Percentiles rank a stretch among this genome's conserved stretches.
Evolutionary conservation across 2,113 vertebrate species (phyloP).

Genomic region (Chaetorhynchus papuensis): DNA sequence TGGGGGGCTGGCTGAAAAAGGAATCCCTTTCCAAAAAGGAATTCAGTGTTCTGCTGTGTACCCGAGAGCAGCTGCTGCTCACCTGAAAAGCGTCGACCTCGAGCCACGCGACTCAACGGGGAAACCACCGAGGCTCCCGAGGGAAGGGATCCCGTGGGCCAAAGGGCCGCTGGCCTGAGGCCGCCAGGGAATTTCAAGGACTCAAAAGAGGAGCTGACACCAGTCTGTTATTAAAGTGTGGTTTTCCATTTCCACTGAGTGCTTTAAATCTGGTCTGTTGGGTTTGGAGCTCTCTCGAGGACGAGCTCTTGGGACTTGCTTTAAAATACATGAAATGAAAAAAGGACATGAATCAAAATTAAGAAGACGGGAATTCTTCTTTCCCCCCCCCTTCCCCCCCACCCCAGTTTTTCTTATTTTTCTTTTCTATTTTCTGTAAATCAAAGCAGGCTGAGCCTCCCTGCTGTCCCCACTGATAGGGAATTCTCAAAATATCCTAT

Average conservation of each 20-base stretch:
- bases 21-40: conserved; percentile 33
- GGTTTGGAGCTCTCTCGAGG: conserved; percentile 43
- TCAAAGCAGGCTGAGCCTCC: conserved; percentile 62
- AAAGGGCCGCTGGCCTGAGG: background rate
- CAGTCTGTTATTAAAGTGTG: background rate
- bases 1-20: conserved; percentile 30
- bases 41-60: conserved; percentile 30
- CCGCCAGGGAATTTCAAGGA: background rate
- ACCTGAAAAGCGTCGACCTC: background rate
- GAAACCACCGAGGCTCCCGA: background rate
- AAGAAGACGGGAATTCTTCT: conserved; percentile 2
- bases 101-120: conserved; percentile 16
- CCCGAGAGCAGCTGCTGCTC: conserved; percentile 25
- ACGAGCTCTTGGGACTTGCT: conserved; percentile 42
- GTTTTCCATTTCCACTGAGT: background rate
- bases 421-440: background rate
- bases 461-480: background rate
- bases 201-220: background rate
- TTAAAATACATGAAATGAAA: conserved; percentile 57
- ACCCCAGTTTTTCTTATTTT: background rate
- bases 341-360: conserved; percentile 49
- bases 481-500: conserved; percentile 42
- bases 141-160: background rate
- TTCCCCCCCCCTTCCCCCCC: rapidly evolving
- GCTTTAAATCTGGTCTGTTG: conserved; percentile 45